Conservation (phyloP, 2,797 vertebrate species). For the Lagocephalus sceleratus region DNA sequence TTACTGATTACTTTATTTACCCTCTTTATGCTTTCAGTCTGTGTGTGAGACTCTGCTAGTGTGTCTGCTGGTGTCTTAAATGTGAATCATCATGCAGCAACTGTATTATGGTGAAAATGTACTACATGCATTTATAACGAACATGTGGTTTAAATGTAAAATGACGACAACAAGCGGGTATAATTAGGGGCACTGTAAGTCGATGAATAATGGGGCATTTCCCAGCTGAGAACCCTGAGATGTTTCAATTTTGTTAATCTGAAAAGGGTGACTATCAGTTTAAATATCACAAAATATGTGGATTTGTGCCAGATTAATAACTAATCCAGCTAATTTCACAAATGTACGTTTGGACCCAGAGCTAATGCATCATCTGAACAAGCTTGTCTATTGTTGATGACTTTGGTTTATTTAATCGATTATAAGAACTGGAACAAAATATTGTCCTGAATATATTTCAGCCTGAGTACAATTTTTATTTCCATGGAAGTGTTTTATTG, state of each 20-base stretch:
- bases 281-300: no score
- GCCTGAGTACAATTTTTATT: no score
- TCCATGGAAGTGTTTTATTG: no score
- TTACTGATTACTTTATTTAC: conserved; percentile 47
- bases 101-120: conserved; percentile 17
- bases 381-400: not conserved
- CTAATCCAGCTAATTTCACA: no score
- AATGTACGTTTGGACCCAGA: no score
- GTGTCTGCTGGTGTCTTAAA: conserved; percentile 5
- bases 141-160: conserved; percentile 19
- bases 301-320: no score
- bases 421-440: not conserved
- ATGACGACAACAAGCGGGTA: conserved; percentile 15
- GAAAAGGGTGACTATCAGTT: no score
- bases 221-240: not conserved
- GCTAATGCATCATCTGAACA: no score
- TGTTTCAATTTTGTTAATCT: no score
- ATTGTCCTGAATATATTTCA: no score
- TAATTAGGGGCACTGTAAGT: conserved; percentile 15
- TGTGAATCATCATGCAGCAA: conserved; percentile 5
- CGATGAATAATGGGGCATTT: conserved; percentile 10
- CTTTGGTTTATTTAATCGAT: not conserved
- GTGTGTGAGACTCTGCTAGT: conserved; percentile 3
- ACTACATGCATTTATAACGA: conserved; percentile 34
- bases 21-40: conserved; percentile 14